Evolutionary conservation across 2,888 invertebrate genomes (phyloP).

Genomic region (Atherix ibis): DNA sequence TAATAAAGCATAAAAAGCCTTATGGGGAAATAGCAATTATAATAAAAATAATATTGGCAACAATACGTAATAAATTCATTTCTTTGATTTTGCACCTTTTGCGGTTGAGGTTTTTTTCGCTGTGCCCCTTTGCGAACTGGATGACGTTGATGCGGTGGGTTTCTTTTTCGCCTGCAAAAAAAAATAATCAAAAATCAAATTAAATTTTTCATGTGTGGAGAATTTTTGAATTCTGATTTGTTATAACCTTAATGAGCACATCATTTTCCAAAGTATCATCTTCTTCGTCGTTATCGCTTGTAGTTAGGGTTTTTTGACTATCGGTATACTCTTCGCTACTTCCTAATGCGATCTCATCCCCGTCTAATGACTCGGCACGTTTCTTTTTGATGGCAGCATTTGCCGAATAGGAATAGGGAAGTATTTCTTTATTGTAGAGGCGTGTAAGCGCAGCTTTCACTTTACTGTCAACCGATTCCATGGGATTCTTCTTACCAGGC

Average conservation of each 20-base stretch:
- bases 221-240: too few relatives aligned
- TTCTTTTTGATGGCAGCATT: slow-evolving; percentile 46
- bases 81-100: too few relatives aligned
- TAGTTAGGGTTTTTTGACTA: slow-evolving; percentile 25
- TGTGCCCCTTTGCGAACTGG: too few relatives aligned
- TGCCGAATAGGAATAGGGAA: slow-evolving; percentile 60
- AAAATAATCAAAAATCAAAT: slow-evolving; percentile 4
- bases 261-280: slow-evolving; percentile 51
- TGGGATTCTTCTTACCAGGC: slow-evolving; percentile 63
- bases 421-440: slow-evolving; percentile 72
- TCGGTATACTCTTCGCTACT: too few relatives aligned
- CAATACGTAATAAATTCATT: too few relatives aligned
- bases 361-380: slow-evolving; percentile 32
- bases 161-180: slow-evolving; percentile 24
- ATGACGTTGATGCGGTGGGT: too few relatives aligned
- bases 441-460: slow-evolving; percentile 90
- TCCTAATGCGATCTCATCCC: too few relatives aligned
- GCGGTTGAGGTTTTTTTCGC: too few relatives aligned
- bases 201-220: background rate
- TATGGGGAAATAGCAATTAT: too few relatives aligned
- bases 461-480: slow-evolving; percentile 60
- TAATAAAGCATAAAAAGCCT: too few relatives aligned
- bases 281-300: slow-evolving; percentile 33
- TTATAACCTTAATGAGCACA: slow-evolving; percentile 54
- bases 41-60: too few relatives aligned